Conservation (phyloP, 2,888 invertebrate genomes). For the Eumacrocentrus americanus region DNA sequence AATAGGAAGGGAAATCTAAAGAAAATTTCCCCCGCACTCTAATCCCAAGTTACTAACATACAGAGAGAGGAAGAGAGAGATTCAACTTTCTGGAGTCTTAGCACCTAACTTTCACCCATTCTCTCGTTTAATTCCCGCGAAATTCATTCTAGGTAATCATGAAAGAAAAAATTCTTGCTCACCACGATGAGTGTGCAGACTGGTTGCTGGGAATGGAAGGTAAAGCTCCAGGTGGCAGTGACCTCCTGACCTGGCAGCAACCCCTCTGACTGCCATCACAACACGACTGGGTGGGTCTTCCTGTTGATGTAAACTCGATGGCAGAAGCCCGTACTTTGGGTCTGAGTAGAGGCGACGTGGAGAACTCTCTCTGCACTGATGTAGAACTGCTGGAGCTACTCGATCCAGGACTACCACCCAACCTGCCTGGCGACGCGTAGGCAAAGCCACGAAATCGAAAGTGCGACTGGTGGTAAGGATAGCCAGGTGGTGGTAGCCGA, state of each 20-base stretch:
- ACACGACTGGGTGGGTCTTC: constrained; percentile 47
- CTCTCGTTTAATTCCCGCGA: neutral
- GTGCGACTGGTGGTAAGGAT: constrained; percentile 60
- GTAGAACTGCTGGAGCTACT: constrained; percentile 64
- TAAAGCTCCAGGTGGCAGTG: constrained; percentile 65
- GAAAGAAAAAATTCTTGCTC: constrained; percentile 38
- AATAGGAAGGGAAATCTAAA: neutral
- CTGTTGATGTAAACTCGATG: constrained; percentile 49
- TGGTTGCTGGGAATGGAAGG: constrained; percentile 51
- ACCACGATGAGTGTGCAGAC: constrained; percentile 55
- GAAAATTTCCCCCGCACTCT: neutral
- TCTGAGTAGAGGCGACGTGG: constrained; percentile 60
- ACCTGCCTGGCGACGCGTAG: constrained; percentile 56
- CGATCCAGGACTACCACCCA: constrained; percentile 63
- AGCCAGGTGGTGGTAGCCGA: constrained; percentile 64
- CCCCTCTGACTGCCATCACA: constrained; percentile 62
- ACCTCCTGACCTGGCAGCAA: constrained; percentile 67
- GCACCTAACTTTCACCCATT: neutral
- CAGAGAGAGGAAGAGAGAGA: too few species aligned
- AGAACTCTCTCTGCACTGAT: constrained; percentile 60
- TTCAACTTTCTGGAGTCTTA: neutral
- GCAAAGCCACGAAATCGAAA: constrained; percentile 57
- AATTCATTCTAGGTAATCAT: neutral
- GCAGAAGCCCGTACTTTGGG: constrained; percentile 58
- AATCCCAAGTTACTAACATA: neutral